phyloP scores from a whole-genome alignment of 2,888 invertebrate species.

The Caenorhabditis sulstoni region DNA sequence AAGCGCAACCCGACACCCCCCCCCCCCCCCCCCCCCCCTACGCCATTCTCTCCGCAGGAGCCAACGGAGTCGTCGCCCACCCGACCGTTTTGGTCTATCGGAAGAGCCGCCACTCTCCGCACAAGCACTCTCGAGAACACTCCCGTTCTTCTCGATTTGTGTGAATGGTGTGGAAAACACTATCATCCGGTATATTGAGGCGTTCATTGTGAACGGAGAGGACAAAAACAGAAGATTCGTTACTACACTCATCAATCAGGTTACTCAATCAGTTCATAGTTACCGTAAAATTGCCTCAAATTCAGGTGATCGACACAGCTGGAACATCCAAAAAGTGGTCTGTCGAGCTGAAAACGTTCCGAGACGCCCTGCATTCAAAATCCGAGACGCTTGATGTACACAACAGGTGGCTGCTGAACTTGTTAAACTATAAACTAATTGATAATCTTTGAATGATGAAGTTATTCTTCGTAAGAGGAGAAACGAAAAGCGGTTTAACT shows the following conservation, averaged over 20 bases:
- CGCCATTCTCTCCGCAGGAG: too few relatives aligned
- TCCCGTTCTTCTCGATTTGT: constrained; percentile 47
- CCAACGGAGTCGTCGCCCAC: too few relatives aligned
- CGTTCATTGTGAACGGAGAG: constrained; percentile 8
- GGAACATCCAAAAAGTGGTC: constrained; percentile 47
- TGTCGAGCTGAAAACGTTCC: constrained; percentile 17
- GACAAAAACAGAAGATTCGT: constrained; percentile 6
- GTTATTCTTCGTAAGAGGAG: too few relatives aligned
- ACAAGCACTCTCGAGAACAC: constrained; percentile 24
- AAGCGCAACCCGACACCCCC: too few relatives aligned
- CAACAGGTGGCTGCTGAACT: constrained; percentile 17
- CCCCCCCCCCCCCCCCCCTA: too few relatives aligned
- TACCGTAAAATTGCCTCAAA: too few relatives aligned
- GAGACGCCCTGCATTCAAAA: constrained; percentile 18
- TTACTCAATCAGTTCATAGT: too few relatives aligned
- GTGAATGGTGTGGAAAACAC: constrained; percentile 41
- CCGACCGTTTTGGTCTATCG: too few relatives aligned
- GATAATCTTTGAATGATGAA: too few relatives aligned
- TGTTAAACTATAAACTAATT: constrained; percentile 21
- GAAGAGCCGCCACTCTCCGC: too few relatives aligned
- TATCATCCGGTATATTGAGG: constrained; percentile 11
- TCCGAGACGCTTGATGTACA: constrained; percentile 11
- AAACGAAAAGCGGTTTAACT: too few relatives aligned
- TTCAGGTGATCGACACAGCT: constrained; percentile 35
- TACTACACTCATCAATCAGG: constrained; percentile 21